Percentiles rank a stretch among this genome's conserved stretches.
These are phyloP conservation scores for Morone saxatilis DNA, from an alignment of 2,113 vertebrate genomes.

Conservation along the genomic window DNA sequence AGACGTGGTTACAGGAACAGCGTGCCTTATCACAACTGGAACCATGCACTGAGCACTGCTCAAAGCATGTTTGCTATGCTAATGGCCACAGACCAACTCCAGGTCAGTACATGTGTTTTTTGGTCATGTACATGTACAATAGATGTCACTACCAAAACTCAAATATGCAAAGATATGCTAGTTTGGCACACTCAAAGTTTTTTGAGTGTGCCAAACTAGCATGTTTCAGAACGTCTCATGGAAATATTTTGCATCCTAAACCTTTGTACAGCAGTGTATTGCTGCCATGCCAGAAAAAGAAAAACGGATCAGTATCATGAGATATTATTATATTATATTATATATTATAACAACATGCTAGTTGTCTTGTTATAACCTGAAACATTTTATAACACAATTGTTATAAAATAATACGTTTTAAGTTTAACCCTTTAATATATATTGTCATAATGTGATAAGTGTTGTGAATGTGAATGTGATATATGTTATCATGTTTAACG, in stretches of 20 bases:
- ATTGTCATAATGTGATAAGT: too few species aligned
- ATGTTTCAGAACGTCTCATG: not conserved
- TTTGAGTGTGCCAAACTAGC: not conserved
- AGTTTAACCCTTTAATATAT: too few species aligned
- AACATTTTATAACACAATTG: too few species aligned
- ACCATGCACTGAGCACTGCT: slow-evolving; percentile 92
- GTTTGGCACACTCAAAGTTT: too few species aligned
- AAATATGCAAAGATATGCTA: not conserved
- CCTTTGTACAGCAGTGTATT: too few species aligned
- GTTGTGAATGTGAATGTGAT: too few species aligned
- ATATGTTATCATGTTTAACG: too few species aligned
- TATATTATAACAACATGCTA: too few species aligned
- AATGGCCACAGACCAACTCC: slow-evolving; percentile 87
- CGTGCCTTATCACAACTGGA: slow-evolving; percentile 95
- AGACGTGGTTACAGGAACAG: slow-evolving; percentile 94
- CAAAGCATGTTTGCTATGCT: slow-evolving; percentile 95
- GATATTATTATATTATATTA: too few species aligned
- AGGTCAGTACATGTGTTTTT: slow-evolving; percentile 80
- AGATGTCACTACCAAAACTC: not conserved
- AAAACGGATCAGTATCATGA: too few species aligned
- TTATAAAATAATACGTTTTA: too few species aligned
- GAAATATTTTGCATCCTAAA: not conserved
- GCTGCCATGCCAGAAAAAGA: not conserved
- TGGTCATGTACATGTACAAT: not conserved
- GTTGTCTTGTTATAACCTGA: too few species aligned